These are phyloP conservation scores for Phrynocephalus forsythii DNA, from an alignment of 2,797 vertebrate genomes.

Conservation along the genomic window DNA sequence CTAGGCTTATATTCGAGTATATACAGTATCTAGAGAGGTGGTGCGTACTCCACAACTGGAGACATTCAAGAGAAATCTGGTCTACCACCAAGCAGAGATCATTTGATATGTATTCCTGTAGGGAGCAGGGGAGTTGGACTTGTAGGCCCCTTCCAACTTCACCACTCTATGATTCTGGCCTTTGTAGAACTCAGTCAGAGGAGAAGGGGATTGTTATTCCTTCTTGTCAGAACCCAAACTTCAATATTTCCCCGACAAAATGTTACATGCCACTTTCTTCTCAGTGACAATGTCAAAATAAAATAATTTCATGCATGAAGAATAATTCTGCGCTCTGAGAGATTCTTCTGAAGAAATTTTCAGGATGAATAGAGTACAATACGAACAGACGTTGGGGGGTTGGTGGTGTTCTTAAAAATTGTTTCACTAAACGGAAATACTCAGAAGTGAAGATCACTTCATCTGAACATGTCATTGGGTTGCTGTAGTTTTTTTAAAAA, in stretches of 20 bases:
- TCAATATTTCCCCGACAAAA: constrained; percentile 52
- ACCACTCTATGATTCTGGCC: constrained; percentile 24
- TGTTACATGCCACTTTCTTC: constrained; percentile 47
- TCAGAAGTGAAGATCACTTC: constrained; percentile 1
- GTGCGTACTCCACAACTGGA: no score
- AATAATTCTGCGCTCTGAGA: constrained; percentile 48
- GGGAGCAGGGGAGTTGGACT: no score
- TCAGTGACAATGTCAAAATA: constrained; percentile 45
- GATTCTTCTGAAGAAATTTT: not conserved
- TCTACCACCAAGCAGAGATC: no score
- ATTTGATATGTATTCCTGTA: no score
- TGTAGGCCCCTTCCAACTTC: no score
- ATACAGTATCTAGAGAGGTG: no score
- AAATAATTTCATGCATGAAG: constrained; percentile 54
- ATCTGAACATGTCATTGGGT: not conserved
- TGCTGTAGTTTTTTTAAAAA: not conserved
- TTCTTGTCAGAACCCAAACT: constrained; percentile 47
- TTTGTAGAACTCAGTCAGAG: constrained; percentile 52
- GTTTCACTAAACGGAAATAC: not conserved
- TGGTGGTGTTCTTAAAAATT: not conserved
- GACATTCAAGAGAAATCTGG: no score
- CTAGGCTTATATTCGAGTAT: no score
- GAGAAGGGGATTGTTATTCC: constrained; percentile 13
- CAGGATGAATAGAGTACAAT: constrained; percentile 23
- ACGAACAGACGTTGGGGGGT: not conserved